Conservation (phyloP, 1,140 invertebrate genomes). For the Drosophila santomea region DNA sequence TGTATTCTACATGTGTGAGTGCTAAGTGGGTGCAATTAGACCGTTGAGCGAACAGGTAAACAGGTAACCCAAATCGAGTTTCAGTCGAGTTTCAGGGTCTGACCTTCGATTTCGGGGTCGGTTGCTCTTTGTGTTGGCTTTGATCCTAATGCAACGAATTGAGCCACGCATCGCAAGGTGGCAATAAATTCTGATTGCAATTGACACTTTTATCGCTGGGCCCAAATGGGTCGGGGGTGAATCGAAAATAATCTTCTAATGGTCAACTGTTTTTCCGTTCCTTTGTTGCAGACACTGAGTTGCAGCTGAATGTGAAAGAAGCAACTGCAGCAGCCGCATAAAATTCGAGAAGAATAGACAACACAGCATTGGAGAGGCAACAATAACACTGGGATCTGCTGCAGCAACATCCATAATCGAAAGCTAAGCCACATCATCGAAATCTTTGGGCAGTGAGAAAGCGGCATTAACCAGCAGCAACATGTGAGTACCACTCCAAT, state of each 20-base stretch:
- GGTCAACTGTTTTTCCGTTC: conserved; percentile 23
- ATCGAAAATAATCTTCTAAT: conserved; percentile 42
- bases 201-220: conserved; percentile 75
- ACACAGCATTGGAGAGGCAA: neutral
- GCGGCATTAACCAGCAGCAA: conserved; percentile 38
- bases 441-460: neutral
- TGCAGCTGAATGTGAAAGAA: conserved; percentile 16
- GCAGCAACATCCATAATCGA: neutral
- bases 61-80: conserved; percentile 19
- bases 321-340: conserved; percentile 11
- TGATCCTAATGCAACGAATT: conserved; percentile 58
- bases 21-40: conserved; percentile 80
- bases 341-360: conserved; percentile 11
- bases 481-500: conserved; percentile 49
- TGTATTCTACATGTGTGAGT: conserved; percentile 45
- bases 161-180: conserved; percentile 53
- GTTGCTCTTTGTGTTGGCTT: conserved; percentile 31
- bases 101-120: conserved; percentile 11
- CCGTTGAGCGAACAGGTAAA: conserved; percentile 47
- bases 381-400: neutral
- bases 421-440: conserved; percentile 1
- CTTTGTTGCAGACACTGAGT: conserved; percentile 21
- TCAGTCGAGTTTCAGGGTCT: neutral
- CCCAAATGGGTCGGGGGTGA: conserved; percentile 34
- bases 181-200: conserved; percentile 72